phyloP scores from a whole-genome alignment of 2,113 vertebrate genomes.

The Amphilophus citrinellus region DNA sequence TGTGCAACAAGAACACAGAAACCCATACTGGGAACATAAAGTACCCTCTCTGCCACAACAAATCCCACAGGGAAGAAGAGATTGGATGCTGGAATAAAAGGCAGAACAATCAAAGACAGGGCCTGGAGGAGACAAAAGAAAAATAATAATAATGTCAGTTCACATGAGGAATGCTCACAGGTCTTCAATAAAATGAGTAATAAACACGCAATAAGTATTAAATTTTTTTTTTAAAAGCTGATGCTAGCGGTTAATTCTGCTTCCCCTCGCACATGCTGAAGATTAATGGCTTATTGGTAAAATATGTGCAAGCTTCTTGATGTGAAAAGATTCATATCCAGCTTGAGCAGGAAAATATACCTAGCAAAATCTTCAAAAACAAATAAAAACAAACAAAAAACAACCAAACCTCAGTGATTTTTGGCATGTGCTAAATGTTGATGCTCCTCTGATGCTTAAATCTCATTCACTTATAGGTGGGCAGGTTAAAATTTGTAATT shows the following conservation, averaged over 20 bases:
- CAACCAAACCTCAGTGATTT: neutral
- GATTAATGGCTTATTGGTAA: too few species aligned
- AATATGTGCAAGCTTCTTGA: too few species aligned
- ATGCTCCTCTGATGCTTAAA: neutral
- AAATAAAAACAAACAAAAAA: neutral
- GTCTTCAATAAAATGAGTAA: neutral
- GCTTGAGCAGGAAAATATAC: neutral
- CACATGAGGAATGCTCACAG: neutral
- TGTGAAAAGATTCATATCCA: too few species aligned
- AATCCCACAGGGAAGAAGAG: slow-evolving; percentile 99
- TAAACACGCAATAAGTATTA: neutral
- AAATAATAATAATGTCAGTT: neutral
- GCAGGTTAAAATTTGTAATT: neutral
- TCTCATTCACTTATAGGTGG: neutral
- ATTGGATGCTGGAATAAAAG: slow-evolving; percentile 97
- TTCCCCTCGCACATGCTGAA: too few species aligned
- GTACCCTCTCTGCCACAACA: slow-evolving; percentile 94
- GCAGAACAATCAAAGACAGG: slow-evolving; percentile 92
- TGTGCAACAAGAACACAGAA: slow-evolving; percentile 96
- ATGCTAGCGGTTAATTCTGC: too few species aligned
- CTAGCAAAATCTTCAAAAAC: neutral
- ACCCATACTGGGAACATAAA: slow-evolving; percentile 99
- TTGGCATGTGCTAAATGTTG: neutral
- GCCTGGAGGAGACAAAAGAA: slow-evolving; percentile 80
- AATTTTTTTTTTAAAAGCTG: too few species aligned